These are phyloP conservation scores for Callaeas wilsoni DNA, from an alignment of 2,113 vertebrate genomes.

Conservation along the genomic window DNA sequence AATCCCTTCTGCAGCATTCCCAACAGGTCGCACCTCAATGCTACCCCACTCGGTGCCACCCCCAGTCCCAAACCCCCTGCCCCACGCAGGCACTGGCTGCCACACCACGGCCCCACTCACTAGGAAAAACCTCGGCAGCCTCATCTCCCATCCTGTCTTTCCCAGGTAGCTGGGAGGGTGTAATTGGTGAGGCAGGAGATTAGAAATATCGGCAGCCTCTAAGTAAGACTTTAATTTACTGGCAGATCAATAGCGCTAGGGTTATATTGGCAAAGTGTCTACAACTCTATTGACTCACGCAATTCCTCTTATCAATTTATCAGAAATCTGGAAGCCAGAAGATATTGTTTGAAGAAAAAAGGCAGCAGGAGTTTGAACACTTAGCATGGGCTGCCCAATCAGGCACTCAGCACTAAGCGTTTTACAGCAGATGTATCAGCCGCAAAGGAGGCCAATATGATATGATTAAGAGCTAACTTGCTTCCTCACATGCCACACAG, in stretches of 20 bases:
- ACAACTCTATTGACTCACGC: conserved; percentile 99
- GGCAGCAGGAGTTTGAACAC: conserved; percentile 57
- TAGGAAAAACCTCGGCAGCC: background rate
- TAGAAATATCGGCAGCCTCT: conserved; percentile 90
- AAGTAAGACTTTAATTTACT: conserved; percentile 99
- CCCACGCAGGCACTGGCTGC: fast-evolving
- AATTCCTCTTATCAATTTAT: conserved; percentile 99
- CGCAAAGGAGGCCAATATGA: conserved; percentile 8
- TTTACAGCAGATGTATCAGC: conserved; percentile 9
- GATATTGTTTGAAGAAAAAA: conserved; percentile 84
- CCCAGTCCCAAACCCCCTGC: background rate
- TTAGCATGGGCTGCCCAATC: conserved; percentile 42
- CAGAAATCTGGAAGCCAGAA: conserved; percentile 96
- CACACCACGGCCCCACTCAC: fast-evolving
- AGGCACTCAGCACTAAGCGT: conserved; percentile 2
- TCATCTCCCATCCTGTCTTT: conserved; percentile 4
- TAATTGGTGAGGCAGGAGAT: conserved; percentile 86
- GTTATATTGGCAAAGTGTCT: conserved; percentile 99
- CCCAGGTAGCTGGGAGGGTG: conserved; percentile 76
- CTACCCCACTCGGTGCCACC: background rate
- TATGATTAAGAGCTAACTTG: conserved; percentile 24
- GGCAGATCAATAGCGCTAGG: conserved; percentile 94
- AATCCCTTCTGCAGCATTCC: background rate
- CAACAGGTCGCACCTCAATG: fast-evolving
- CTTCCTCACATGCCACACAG: background rate